Conservation (phyloP, 2,888 invertebrate species). For the Tenthredo amoena region DNA sequence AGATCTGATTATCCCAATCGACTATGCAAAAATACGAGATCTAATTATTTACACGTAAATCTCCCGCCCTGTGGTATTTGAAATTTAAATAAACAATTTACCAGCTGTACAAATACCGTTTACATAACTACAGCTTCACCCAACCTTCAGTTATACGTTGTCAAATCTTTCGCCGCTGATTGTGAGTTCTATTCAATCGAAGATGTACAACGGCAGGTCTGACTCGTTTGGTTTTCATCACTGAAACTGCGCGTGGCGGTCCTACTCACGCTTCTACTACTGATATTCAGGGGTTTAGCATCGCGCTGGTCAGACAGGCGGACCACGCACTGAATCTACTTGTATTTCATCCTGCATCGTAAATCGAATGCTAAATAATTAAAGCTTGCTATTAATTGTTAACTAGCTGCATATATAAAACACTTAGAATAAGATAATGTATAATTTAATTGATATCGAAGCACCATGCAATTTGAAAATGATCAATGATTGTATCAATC, state of each 20-base stretch:
- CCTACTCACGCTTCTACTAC: conserved; percentile 9
- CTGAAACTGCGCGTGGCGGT: background rate
- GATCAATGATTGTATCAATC: background rate
- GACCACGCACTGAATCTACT: background rate
- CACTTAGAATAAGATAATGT: background rate
- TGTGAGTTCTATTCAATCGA: no score
- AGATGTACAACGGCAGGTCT: background rate
- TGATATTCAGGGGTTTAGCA: conserved; percentile 34
- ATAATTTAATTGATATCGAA: no score
- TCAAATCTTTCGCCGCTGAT: background rate
- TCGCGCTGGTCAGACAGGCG: conserved; percentile 38
- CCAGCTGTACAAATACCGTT: background rate
- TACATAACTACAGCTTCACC: background rate
- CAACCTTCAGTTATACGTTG: background rate
- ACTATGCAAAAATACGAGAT: conserved; percentile 17
- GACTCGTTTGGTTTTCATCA: conserved; percentile 5
- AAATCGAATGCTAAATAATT: background rate
- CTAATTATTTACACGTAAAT: background rate
- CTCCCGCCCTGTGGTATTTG: background rate
- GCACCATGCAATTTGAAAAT: no score
- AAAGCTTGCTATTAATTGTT: background rate
- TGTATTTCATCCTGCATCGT: background rate
- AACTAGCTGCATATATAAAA: background rate
- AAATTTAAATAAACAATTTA: background rate
- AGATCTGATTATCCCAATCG: conserved; percentile 12